Base-by-base conservation (phyloP, 1,140 invertebrate genomes). In the Hydropsyche tenuis region DNA sequence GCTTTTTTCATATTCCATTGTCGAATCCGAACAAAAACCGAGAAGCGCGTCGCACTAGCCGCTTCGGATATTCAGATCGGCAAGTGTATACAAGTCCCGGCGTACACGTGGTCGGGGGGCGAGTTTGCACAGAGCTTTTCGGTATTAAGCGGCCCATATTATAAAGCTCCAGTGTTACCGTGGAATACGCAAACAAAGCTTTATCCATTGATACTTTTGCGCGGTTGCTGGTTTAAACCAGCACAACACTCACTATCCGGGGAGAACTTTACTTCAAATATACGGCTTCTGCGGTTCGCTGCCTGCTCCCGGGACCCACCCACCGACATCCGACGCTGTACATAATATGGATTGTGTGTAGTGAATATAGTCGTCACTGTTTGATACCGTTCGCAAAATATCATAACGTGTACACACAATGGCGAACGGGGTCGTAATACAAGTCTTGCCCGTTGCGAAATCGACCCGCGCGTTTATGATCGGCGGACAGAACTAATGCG, bases 181-280 rank as follows among this genome's bases (percentile, higher is more conserved):
- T 22, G 42, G 14, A 65, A 65, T 65, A 65, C 63, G 63, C 63
- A 65, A 65, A 65, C 63, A 65, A 65, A 65, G 63, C 63, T 42
- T 65, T 65, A 65, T 65, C 63, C 63, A 65, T 65, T 65, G 63
- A 65, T 65, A 65, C 63, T 65, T 65, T 65, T n/a, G n/a, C n/a
- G 63, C 30, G 42, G 11, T 43, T 27, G 27, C n/a, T 43, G 42
- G 27, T 65, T 65, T 30, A 65, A 65, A 65, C 63, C 20, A 45
- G 63, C 63, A 23, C 30, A 65, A 65, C 42, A 45, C 63, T 65
- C 30, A 45, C 63, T 65, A 42, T 65, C 42, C 42, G 42, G 42
- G 42, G 30, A 42, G 37, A 65, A 65, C 63, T 65, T 65, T 43
- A 45, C 63, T 65, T 65, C 63, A 65, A 65, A 45, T 65, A 45